Conservation (phyloP, 2,113 vertebrate genomes). For the Pollachius pollachius region DNA sequence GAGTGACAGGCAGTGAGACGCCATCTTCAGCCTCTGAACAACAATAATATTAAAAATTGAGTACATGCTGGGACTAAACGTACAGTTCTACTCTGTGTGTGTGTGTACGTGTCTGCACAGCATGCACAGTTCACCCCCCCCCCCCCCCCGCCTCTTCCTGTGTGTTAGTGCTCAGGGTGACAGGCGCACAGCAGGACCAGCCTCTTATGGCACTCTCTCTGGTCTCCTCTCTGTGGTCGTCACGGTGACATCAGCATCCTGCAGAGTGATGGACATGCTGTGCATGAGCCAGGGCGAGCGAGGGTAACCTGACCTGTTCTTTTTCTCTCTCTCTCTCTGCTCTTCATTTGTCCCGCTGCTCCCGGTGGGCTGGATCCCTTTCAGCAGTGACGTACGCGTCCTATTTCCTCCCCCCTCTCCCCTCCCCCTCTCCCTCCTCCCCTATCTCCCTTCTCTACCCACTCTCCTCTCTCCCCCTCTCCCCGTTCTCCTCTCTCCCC, state of each 20-base stretch:
- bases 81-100: too few species aligned
- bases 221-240: not conserved
- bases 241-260: constrained; percentile 57
- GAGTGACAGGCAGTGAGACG: too few species aligned
- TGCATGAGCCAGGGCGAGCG: constrained; percentile 34
- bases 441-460: too few species aligned
- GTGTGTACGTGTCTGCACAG: too few species aligned
- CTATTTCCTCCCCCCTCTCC: constrained; percentile 27
- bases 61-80: too few species aligned
- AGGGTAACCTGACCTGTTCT: constrained; percentile 48
- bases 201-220: too few species aligned
- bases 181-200: too few species aligned
- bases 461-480: not conserved
- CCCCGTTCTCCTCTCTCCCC: constrained; percentile 2
- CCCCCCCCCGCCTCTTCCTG: not conserved
- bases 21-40: too few species aligned
- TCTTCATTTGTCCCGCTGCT: constrained; percentile 56
- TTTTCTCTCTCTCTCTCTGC: constrained; percentile 7
- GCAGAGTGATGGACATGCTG: constrained; percentile 36
- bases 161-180: constrained; percentile 45
- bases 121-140: too few species aligned
- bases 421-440: too few species aligned
- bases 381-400: constrained; percentile 36
- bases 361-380: constrained; percentile 43
- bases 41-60: too few species aligned